Conservation (phyloP, 2,888 invertebrate species). For the Drosophila nr. perissopoda region DNA sequence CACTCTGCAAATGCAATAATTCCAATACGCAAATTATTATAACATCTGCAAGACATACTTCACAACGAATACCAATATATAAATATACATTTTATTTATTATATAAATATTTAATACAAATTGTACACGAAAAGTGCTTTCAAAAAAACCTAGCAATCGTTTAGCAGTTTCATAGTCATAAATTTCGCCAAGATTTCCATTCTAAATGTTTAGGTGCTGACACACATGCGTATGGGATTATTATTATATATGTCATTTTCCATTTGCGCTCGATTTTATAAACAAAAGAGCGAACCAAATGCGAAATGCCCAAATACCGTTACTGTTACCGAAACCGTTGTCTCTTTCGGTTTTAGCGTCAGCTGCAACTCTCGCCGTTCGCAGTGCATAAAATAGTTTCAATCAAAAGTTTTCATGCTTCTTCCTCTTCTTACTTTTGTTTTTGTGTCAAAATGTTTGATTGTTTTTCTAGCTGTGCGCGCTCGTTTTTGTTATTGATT, state of each 20-base stretch:
- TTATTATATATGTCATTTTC: constrained; percentile 14
- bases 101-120: neutral
- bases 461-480: constrained; percentile 21
- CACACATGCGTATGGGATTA: constrained; percentile 1
- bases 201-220: constrained; percentile 9
- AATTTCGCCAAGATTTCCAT: constrained; percentile 21
- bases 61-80: neutral
- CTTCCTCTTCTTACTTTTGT: constrained; percentile 17
- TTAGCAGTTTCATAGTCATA: constrained; percentile 36
- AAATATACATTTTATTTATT: neutral
- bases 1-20: neutral
- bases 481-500: constrained; percentile 66
- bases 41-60: neutral
- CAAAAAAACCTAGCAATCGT: constrained; percentile 2
- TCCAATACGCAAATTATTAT: neutral
- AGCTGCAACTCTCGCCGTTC: neutral
- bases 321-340: constrained; percentile 6
- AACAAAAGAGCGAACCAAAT: constrained; percentile 29
- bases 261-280: constrained; percentile 32
- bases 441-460: constrained; percentile 25
- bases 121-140: neutral
- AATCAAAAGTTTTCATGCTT: constrained; percentile 57
- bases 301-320: constrained; percentile 15
- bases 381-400: constrained; percentile 41
- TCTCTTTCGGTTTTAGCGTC: neutral